Conservation (phyloP, 2,113 vertebrate genomes). For the Theristicus caerulescens region DNA sequence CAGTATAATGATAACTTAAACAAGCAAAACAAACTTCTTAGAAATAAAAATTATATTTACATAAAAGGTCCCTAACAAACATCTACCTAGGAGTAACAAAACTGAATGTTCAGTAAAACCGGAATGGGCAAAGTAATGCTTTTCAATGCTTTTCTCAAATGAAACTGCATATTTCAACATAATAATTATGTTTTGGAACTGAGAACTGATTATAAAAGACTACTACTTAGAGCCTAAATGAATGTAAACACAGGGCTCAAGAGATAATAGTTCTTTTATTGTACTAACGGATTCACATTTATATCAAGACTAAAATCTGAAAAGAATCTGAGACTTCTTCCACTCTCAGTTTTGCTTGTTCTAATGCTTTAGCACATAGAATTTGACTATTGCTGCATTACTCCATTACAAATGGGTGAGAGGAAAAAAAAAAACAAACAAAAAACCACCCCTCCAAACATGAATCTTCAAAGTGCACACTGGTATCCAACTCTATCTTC, state of each 20-base stretch:
- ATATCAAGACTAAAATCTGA: background rate
- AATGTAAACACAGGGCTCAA: background rate
- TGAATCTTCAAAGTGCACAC: background rate
- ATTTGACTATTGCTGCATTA: background rate
- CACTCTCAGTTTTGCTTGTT: background rate
- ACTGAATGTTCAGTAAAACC: background rate
- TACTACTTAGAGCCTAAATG: background rate
- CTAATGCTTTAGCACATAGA: background rate
- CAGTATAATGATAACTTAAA: background rate
- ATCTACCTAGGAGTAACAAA: background rate
- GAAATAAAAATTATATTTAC: background rate
- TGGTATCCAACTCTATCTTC: background rate
- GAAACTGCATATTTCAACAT: background rate
- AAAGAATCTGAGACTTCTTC: background rate
- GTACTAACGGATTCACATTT: background rate
- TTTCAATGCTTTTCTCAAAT: background rate
- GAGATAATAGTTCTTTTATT: background rate
- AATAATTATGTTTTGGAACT: background rate
- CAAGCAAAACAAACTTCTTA: background rate
- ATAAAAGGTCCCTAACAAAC: background rate
- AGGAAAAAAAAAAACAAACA: background rate
- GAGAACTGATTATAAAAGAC: background rate
- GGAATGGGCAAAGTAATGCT: background rate
- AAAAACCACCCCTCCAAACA: background rate
- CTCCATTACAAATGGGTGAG: accelerated